Base-by-base conservation (phyloP, 2,113 vertebrate species). In the Callionymus lyra region DNA sequence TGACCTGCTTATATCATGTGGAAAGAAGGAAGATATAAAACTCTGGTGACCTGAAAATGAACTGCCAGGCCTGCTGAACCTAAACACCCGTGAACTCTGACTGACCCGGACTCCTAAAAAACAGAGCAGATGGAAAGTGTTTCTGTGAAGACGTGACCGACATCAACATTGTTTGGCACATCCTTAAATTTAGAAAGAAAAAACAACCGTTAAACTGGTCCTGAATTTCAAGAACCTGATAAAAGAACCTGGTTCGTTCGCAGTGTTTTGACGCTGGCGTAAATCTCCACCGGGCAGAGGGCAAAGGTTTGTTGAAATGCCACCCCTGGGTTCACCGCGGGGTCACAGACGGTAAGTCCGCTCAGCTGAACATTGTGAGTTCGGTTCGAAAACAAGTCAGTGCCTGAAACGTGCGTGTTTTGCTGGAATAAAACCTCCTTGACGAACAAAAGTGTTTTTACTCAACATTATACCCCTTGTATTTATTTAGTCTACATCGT, bases 61-160 rank as follows among this genome's bases (percentile, higher is more conserved):
- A 78, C 81, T 57, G 39, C 41, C 51, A 31, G 46, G 61, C 41
- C 53, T 63, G 13, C n/a, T 59, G 63, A 80, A 74, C 76, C 62
- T 69, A 72, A 83, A 76, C 73, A 77, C 37, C 1, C 39, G 14
- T 82, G 78, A 79, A 77, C 76, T 70, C 61, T 53, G n/a, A 21
- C 52, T 77, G 77, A 83, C 81, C 77, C 50, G 46, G 48, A 16
- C 38, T 60, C 37, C 56, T 55, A 8, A 33, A 33, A 54, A 57
- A 59, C 58, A n/a, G n/a, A n/a, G n/a, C 74, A 80, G 78, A 80
- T 74, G 79, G 68, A 69, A 72, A 76, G 62, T 59, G 53, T 43
- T 54, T 71, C 56, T 61, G 50, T 52, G 44, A n/a, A n/a, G n/a
- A n/a, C n/a, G n/a, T n/a, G n/a, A n/a, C n/a, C n/a, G n/a, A n/a